Percentiles rank a stretch among this genome's conserved stretches.
phyloP scores from a whole-genome alignment of 2,113 vertebrate genomes.

The Etheostoma cragini region DNA sequence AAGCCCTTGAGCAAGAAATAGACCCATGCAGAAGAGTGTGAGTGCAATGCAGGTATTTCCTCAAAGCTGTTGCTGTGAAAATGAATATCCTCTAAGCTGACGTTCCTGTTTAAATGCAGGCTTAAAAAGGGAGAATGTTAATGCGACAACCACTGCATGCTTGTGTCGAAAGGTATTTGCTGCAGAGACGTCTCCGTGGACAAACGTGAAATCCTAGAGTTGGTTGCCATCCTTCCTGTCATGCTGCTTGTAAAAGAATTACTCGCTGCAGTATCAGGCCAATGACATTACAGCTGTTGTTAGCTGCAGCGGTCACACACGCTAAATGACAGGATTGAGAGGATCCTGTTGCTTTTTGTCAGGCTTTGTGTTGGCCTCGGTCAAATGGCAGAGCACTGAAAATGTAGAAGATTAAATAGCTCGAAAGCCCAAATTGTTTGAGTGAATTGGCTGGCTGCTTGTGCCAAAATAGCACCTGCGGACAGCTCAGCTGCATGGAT shows the following conservation, averaged over 20 bases:
- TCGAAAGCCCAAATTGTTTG: constrained; percentile 5
- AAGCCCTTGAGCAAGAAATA: constrained; percentile 32
- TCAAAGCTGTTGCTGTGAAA: constrained; percentile 2
- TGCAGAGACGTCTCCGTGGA: constrained; percentile 46
- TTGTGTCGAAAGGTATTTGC: constrained; percentile 68
- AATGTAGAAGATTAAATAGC: constrained; percentile 26
- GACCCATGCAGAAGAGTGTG: neutral
- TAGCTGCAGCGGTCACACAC: constrained; percentile 27
- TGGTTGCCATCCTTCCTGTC: constrained; percentile 67
- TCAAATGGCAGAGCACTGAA: constrained; percentile 12
- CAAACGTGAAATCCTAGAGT: constrained; percentile 72
- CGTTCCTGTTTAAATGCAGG: constrained; percentile 23
- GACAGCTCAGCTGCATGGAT: neutral
- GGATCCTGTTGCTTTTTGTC: constrained; percentile 35
- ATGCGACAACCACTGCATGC: constrained; percentile 66
- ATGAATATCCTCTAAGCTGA: constrained; percentile 8
- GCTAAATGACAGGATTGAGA: constrained; percentile 1
- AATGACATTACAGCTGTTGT: constrained; percentile 57
- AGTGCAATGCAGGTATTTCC: constrained; percentile 20
- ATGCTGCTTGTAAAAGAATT: constrained; percentile 72
- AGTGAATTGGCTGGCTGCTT: constrained; percentile 8
- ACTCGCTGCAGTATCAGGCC: constrained; percentile 46
- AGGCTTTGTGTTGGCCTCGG: constrained; percentile 45
- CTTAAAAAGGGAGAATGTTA: constrained; percentile 24
- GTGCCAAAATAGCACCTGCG: neutral